Conservation (phyloP, 2,888 invertebrate species). For the Pelosia muscerda region DNA sequence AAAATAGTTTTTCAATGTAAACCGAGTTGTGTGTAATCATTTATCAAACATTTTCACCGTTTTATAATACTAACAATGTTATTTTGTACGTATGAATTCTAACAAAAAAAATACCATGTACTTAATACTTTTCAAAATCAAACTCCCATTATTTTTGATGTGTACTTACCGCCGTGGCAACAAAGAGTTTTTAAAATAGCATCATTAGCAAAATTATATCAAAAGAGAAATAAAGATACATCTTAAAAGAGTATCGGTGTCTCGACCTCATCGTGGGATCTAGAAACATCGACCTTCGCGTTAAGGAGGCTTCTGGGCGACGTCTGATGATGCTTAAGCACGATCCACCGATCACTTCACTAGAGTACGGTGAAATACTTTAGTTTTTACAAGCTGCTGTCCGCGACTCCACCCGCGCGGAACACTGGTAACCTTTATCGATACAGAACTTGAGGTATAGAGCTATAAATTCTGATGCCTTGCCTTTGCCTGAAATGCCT, state of each 20-base stretch:
- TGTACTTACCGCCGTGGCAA: neutral
- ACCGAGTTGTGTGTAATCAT: too few species aligned
- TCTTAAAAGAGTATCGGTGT: slow-evolving; percentile 31
- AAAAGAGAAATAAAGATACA: slow-evolving; percentile 10
- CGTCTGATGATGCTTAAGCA: slow-evolving; percentile 45
- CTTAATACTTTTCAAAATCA: too few species aligned
- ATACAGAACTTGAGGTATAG: too few species aligned
- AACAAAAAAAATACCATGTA: too few species aligned
- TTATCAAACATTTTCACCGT: too few species aligned
- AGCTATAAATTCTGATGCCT: too few species aligned
- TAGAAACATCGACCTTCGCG: slow-evolving; percentile 45
- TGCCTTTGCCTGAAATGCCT: too few species aligned
- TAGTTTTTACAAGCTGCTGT: slow-evolving; percentile 38
- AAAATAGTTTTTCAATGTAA: too few species aligned
- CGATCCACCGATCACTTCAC: slow-evolving; percentile 42
- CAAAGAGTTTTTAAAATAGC: neutral
- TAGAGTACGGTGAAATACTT: slow-evolving; percentile 32
- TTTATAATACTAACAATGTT: too few species aligned
- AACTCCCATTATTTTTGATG: too few species aligned
- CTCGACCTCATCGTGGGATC: slow-evolving; percentile 47
- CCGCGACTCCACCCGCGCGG: neutral
- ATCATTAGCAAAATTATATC: neutral
- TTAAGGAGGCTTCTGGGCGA: slow-evolving; percentile 27
- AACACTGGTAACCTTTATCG: too few species aligned
- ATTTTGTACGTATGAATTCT: too few species aligned